Conservation (phyloP, 2,113 vertebrate species). For the Callionymus lyra region DNA sequence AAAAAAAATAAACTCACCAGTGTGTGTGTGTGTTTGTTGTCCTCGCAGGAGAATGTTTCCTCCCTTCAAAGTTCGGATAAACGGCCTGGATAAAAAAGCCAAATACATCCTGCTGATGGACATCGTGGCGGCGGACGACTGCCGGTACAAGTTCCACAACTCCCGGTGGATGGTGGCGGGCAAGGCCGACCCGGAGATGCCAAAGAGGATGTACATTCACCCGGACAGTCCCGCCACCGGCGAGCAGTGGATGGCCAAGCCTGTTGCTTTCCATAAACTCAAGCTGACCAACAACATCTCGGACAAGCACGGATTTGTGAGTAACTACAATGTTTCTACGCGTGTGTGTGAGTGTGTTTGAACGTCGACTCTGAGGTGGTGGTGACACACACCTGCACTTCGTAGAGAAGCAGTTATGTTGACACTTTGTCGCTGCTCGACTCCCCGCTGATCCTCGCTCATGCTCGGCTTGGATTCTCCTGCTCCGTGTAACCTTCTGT, state of each 20-base stretch:
- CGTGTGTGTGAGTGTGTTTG: too few relatives aligned
- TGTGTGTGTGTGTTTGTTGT: slow-evolving; percentile 2
- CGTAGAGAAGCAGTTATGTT: too few relatives aligned
- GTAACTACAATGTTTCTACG: slow-evolving; percentile 53
- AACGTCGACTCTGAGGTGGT: too few relatives aligned
- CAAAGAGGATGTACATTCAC: slow-evolving; percentile 98
- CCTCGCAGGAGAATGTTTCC: slow-evolving; percentile 95
- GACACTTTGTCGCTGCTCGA: too few relatives aligned
- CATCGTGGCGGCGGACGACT: slow-evolving; percentile 95
- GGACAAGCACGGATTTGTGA: slow-evolving; percentile 98
- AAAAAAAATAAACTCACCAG: too few relatives aligned
- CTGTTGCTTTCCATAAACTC: slow-evolving; percentile 96
- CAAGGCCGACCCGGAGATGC: slow-evolving; percentile 98
- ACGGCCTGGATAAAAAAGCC: slow-evolving; percentile 95
- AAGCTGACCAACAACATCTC: slow-evolving; percentile 99
- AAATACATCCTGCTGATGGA: slow-evolving; percentile 98
- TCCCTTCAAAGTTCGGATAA: slow-evolving; percentile 95
- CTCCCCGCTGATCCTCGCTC: too few relatives aligned
- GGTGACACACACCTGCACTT: too few relatives aligned
- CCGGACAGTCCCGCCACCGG: slow-evolving; percentile 95
- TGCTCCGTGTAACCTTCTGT: too few relatives aligned
- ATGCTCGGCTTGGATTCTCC: too few relatives aligned
- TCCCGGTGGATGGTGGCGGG: slow-evolving; percentile 99
- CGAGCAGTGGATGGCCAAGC: slow-evolving; percentile 99
- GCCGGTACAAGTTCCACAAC: slow-evolving; percentile 97